Evolutionary conservation across 2,797 vertebrate genomes (phyloP).

Genomic region (Tokudaia tokunoshimensis): DNA sequence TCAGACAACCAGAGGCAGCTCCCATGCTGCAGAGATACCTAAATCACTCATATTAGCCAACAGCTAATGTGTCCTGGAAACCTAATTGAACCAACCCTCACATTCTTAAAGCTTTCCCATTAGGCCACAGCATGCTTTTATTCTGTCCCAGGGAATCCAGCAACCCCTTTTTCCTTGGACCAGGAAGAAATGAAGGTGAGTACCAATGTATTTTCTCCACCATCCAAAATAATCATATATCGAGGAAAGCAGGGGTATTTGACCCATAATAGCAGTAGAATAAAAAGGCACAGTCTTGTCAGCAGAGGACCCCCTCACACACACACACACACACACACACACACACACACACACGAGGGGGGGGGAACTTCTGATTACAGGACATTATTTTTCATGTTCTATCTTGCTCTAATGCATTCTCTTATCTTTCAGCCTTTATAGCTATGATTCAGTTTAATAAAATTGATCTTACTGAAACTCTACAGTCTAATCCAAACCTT

Average conservation of each 20-base stretch:
- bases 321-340: neutral
- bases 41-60: neutral
- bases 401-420: conserved; percentile 85
- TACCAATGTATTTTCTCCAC: neutral
- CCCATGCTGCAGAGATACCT: neutral
- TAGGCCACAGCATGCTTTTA: neutral
- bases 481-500: conserved; percentile 86
- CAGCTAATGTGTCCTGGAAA: neutral
- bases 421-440: conserved; percentile 88
- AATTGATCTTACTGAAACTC: conserved; percentile 81
- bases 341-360: neutral
- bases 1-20: neutral
- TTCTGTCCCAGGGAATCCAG: neutral
- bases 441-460: conserved; percentile 84
- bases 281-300: neutral
- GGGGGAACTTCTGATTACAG: conserved; percentile 82
- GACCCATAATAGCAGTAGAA: neutral
- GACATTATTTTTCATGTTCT: conserved; percentile 75
- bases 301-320: neutral
- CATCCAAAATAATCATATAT: conserved; percentile 17
- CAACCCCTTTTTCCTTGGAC: neutral
- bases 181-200: neutral
- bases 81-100: neutral
- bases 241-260: neutral
- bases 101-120: neutral